A percentile compares a stretch with the other conserved stretches of the same genome.
These are phyloP conservation scores for Arion vulgaris DNA, from an alignment of 1,140 invertebrate genomes.

Conservation along the genomic window DNA sequence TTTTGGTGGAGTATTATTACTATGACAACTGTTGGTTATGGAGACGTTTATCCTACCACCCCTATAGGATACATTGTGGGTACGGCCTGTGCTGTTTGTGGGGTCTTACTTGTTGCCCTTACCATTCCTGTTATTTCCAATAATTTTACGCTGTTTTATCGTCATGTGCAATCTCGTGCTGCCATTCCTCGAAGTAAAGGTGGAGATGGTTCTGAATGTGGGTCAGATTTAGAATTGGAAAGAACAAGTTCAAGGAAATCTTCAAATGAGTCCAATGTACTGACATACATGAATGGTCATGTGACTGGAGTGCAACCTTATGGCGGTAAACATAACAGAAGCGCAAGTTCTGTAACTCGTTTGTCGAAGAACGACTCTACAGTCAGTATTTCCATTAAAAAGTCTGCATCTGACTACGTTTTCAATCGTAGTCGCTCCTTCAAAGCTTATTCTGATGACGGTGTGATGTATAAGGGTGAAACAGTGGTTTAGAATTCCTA, in stretches of 20 bases:
- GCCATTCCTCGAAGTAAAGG: slow-evolving; percentile 44
- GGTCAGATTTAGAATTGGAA: slow-evolving; percentile 40
- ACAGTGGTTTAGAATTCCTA: slow-evolving; percentile 46
- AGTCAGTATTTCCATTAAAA: slow-evolving; percentile 48
- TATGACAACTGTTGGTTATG: slow-evolving; percentile 76
- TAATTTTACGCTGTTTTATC: slow-evolving; percentile 69
- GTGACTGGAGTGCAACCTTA: slow-evolving; percentile 42
- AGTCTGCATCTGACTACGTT: slow-evolving; percentile 48
- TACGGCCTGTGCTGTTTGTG: slow-evolving; percentile 64
- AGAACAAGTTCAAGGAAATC: slow-evolving; percentile 50
- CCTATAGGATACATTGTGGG: slow-evolving; percentile 76
- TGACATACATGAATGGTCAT: slow-evolving; percentile 61
- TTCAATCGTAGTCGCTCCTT: slow-evolving; percentile 50
- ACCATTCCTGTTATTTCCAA: slow-evolving; percentile 71
- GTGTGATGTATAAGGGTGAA: slow-evolving; percentile 58
- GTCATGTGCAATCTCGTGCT: slow-evolving; percentile 62
- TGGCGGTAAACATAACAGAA: slow-evolving; percentile 6
- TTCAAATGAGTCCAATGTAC: slow-evolving; percentile 58
- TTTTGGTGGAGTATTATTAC: slow-evolving; percentile 77
- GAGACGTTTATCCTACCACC: slow-evolving; percentile 66
- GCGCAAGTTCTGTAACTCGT: slow-evolving; percentile 27
- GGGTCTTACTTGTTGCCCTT: slow-evolving; percentile 65
- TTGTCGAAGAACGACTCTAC: slow-evolving; percentile 58
- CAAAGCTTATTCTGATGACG: slow-evolving; percentile 63
- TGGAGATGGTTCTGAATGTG: slow-evolving; percentile 34